phyloP scores from a whole-genome alignment of 2,113 vertebrate species.

The Aptenodytes forsteri region DNA sequence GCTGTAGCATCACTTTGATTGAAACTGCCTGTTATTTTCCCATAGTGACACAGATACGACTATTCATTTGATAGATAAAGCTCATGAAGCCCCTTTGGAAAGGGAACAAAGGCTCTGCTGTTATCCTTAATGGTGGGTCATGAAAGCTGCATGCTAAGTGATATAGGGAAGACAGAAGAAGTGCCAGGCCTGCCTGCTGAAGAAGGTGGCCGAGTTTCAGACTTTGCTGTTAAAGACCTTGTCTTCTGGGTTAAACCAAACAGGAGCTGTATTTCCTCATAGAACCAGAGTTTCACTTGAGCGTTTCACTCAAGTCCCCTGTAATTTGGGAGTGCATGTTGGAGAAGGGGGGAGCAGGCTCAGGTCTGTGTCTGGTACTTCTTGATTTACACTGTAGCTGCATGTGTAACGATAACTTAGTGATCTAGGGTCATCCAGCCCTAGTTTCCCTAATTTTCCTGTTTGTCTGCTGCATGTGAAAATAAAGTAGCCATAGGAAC shows the following conservation, averaged over 20 bases:
- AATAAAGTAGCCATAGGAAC: neutral
- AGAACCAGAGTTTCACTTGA: neutral
- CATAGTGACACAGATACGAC: neutral
- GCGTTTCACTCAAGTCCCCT: neutral
- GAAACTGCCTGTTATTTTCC: neutral
- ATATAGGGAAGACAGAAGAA: neutral
- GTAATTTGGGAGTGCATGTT: accelerated
- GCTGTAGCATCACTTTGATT: neutral
- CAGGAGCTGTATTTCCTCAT: neutral
- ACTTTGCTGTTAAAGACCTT: neutral
- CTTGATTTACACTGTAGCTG: neutral
- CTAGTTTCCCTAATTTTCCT: neutral
- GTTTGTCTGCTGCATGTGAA: neutral
- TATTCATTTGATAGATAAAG: neutral
- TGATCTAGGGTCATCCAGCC: neutral
- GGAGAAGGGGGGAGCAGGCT: neutral
- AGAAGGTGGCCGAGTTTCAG: neutral
- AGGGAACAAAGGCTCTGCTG: neutral
- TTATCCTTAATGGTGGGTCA: neutral
- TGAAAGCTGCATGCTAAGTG: accelerated
- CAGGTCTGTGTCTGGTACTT: accelerated
- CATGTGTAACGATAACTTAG: neutral
- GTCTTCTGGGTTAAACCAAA: neutral
- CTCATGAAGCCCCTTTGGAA: neutral
- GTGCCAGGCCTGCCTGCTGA: neutral